phyloP scores from a whole-genome alignment of 2,113 vertebrate species.

The Brachyhypopomus occidentalis region DNA sequence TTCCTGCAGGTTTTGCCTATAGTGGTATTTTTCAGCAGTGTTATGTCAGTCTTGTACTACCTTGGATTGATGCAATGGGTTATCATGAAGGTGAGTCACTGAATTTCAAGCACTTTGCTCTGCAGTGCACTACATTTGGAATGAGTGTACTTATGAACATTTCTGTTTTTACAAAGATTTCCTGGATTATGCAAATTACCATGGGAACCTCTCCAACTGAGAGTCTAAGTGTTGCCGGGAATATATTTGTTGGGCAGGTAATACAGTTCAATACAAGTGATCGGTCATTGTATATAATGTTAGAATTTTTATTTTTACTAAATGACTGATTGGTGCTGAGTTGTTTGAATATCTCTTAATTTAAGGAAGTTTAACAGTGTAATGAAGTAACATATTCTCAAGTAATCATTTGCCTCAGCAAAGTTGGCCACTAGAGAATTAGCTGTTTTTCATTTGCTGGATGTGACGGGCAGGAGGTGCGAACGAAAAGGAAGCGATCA shows the following conservation, averaged over 20 bases:
- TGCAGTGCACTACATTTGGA: not conserved
- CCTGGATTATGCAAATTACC: conserved; percentile 91
- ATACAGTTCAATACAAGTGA: conserved; percentile 21
- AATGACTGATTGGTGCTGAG: too few species aligned
- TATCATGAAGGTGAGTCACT: conserved; percentile 84
- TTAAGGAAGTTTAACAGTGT: too few species aligned
- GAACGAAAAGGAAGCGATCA: too few species aligned
- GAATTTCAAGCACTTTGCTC: not conserved
- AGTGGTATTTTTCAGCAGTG: conserved; percentile 91
- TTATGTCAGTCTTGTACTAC: conserved; percentile 93
- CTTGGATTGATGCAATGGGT: conserved; percentile 90
- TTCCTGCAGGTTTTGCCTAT: conserved; percentile 83
- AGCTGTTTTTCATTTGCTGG: not conserved
- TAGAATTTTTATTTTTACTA: not conserved
- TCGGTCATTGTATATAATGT: not conserved
- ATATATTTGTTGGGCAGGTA: conserved; percentile 97
- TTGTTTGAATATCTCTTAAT: too few species aligned
- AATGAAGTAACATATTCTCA: too few species aligned
- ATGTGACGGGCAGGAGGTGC: too few species aligned
- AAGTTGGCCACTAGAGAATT: too few species aligned
- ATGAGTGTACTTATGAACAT: conserved; percentile 39
- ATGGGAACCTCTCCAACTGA: conserved; percentile 89
- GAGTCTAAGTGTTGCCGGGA: conserved; percentile 92
- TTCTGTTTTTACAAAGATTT: conserved; percentile 77
- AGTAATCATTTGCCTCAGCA: too few species aligned